Evolutionary conservation across 2,113 vertebrate genomes (phyloP), one percentile per base, ranked within the genome.

Genomic region (Erythrocercus mccallii): DNA sequence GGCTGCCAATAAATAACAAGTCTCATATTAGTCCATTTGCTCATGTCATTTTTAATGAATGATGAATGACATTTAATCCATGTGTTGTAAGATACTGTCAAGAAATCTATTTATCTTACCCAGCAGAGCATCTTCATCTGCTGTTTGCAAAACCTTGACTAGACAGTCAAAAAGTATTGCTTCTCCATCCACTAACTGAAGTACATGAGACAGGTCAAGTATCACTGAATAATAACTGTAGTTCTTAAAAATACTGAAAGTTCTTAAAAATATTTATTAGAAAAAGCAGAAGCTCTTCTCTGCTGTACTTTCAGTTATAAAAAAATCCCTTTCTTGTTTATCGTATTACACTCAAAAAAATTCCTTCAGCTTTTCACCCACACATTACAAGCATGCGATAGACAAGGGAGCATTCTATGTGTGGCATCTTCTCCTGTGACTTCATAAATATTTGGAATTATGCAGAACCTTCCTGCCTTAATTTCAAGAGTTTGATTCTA

Each of bases 401-500:
- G 64, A 81, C 27, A 83, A 70, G 21, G 19, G 81, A 83, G 24
- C 86, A 50, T 44, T 70, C 42, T 42, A 51, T 9, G 7, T 35
- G 21, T 13, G 19, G 24, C 28, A 91, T 64, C 24, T 56, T 64
- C 16, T 72, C 22, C 45, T 56, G 20, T 25, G 66, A 47, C 42
- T 70, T 66, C 58, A 83, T 25, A 7, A 73, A 62, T 15, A n/a
- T 78, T 13, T 48, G 15, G 44, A 95, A 89, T 45, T 76, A 30
- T 68, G 70, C 20, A 89, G 57, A 89, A 92, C 31, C 12, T 76
- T 87, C 50, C 57, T 35, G 40, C 19, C 40, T 77, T 81, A 76
- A 94, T 94, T 95, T 85, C 64, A 87, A 76, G 24, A 12, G 15
- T 85, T 89, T 87, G 79, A 81, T 81, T 89, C 48, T 81, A 45